Conservation (phyloP, 2,113 vertebrate species). For the Balaenoptera acutorostrata region DNA sequence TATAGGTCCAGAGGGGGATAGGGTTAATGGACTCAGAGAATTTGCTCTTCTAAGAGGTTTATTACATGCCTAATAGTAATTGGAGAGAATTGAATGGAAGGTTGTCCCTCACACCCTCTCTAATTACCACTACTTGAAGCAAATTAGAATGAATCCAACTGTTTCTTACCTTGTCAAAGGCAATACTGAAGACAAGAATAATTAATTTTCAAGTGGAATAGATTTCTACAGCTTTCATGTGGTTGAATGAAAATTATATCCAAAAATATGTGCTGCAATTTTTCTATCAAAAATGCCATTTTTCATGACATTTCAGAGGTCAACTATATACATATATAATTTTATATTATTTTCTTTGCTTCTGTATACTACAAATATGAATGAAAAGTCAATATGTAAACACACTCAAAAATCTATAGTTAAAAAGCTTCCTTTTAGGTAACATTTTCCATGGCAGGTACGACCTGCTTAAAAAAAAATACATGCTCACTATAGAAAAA, state of each 20-base stretch:
- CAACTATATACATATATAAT: not conserved
- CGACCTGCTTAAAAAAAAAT: not conserved
- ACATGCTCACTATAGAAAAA: not conserved
- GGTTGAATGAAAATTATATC: constrained; percentile 28
- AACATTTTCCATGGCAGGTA: not conserved
- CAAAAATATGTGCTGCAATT: not conserved
- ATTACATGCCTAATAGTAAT: constrained; percentile 56
- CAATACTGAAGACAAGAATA: constrained; percentile 49
- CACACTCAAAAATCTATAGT: not conserved
- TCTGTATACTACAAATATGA: not conserved
- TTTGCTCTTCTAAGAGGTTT: constrained; percentile 57
- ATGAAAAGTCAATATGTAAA: not conserved
- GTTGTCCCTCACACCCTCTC: constrained; percentile 41
- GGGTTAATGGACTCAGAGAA: not conserved
- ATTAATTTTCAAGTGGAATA: constrained; percentile 41
- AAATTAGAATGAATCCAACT: constrained; percentile 65
- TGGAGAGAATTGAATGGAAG: constrained; percentile 57
- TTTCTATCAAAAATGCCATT: constrained; percentile 27
- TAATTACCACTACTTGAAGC: constrained; percentile 60
- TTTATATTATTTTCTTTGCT: not conserved
- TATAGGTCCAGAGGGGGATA: not conserved
- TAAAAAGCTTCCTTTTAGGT: not conserved
- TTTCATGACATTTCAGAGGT: not conserved
- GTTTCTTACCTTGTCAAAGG: constrained; percentile 55
- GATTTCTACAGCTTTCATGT: constrained; percentile 39